Evolutionary conservation across 2,888 invertebrate genomes (phyloP).

Genomic region (Lasioglossum marginatum): DNA sequence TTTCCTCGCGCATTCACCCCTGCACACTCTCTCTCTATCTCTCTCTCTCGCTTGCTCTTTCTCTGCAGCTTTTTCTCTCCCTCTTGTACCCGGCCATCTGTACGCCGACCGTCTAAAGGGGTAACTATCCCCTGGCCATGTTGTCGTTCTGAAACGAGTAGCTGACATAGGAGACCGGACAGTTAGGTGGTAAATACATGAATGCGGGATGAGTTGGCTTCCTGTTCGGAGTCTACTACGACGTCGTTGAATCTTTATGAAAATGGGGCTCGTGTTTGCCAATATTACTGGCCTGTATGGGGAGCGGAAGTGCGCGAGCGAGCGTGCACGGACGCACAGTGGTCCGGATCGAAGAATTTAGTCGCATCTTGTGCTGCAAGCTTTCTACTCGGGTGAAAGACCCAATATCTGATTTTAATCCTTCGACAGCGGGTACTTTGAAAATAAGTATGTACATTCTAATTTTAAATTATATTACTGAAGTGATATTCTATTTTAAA

Average conservation of each 20-base stretch:
- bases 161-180: slow-evolving; percentile 45
- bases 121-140: slow-evolving; percentile 52
- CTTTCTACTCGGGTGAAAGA: not conserved
- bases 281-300: slow-evolving; percentile 46
- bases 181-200: slow-evolving; percentile 69
- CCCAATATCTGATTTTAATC: no score
- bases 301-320: slow-evolving; percentile 12
- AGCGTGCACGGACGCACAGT: not conserved
- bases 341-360: slow-evolving; percentile 1
- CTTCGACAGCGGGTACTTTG: no score
- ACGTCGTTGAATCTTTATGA: slow-evolving; percentile 68
- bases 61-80: not conserved
- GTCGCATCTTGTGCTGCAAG: not conserved
- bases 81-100: not conserved
- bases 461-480: no score
- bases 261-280: slow-evolving; percentile 62
- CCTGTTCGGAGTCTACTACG: slow-evolving; percentile 38
- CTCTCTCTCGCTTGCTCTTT: not conserved
- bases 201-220: slow-evolving; percentile 60
- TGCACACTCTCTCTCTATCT: not conserved
- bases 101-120: slow-evolving; percentile 28
- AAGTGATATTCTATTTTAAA: no score
- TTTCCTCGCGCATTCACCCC: slow-evolving; percentile 32
- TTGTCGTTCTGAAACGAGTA: slow-evolving; percentile 45
- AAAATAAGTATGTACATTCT: no score